These are phyloP conservation scores for Amphiprion percula DNA, from an alignment of 2,113 vertebrate genomes.

Conservation along the genomic window DNA sequence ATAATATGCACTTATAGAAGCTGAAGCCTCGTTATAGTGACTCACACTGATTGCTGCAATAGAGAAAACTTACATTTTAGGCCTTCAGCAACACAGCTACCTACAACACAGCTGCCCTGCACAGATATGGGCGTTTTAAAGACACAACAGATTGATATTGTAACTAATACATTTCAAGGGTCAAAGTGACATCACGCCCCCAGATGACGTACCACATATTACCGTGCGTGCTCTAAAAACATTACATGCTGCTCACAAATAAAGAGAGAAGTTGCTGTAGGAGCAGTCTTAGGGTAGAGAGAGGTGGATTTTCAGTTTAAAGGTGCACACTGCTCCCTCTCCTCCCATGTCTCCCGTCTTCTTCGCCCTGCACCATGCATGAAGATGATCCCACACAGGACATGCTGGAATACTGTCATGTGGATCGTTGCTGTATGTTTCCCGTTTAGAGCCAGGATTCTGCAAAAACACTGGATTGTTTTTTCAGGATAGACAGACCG, in stretches of 20 bases:
- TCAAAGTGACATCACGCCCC: slow-evolving; percentile 26
- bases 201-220: slow-evolving; percentile 23
- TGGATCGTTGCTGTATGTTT: no score
- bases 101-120: slow-evolving; percentile 37
- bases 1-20: slow-evolving; percentile 13
- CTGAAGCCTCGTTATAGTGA: slow-evolving; percentile 7
- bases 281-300: not conserved
- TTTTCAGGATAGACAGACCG: no score
- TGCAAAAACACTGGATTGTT: no score
- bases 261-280: slow-evolving; percentile 10
- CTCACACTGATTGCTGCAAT: slow-evolving; percentile 23
- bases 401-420: no score
- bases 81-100: slow-evolving; percentile 10
- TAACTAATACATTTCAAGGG: slow-evolving; percentile 24
- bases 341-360: no score
- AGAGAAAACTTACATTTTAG: slow-evolving; percentile 22
- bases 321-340: no score
- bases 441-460: no score
- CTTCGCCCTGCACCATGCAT: no score
- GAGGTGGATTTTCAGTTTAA: slow-evolving; percentile 28
- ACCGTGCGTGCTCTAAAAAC: not conserved
- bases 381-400: no score
- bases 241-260: not conserved
- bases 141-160: slow-evolving; percentile 15
- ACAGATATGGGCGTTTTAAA: slow-evolving; percentile 28